phyloP scores from a whole-genome alignment of 2,113 vertebrate species.

The Phaethornis superciliosus region DNA sequence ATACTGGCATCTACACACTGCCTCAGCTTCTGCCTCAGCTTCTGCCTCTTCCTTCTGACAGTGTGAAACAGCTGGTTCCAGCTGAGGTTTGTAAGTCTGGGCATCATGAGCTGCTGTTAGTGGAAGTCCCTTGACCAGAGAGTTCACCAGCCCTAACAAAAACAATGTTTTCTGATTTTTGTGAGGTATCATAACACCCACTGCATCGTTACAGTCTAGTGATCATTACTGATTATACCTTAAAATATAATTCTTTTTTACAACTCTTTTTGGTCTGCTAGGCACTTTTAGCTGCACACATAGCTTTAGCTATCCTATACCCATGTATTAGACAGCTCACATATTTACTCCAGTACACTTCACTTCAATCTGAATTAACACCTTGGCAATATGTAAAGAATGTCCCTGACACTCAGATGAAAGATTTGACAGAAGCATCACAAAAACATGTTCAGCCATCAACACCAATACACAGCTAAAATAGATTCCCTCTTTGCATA shows the following conservation, averaged over 20 bases:
- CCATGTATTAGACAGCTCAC: not conserved
- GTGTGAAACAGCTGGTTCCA: not conserved
- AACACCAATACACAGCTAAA: constrained; percentile 52
- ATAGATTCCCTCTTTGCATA: constrained; percentile 29
- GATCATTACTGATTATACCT: not conserved
- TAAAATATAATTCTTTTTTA: not conserved
- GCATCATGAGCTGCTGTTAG: not conserved
- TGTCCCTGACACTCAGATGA: not conserved
- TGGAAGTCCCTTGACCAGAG: not conserved
- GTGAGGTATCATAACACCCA: not conserved
- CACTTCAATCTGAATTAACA: not conserved
- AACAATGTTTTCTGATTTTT: not conserved
- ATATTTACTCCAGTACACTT: not conserved
- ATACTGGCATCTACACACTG: not conserved
- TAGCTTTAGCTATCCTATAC: not conserved
- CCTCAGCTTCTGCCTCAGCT: not conserved
- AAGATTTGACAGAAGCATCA: constrained; percentile 44
- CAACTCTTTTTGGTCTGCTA: not conserved
- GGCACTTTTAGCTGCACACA: not conserved
- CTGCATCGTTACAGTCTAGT: not conserved
- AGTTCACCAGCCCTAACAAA: not conserved
- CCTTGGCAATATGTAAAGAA: constrained; percentile 12
- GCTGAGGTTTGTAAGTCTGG: not conserved
- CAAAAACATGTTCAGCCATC: not conserved
- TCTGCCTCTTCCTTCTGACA: not conserved